These are phyloP conservation scores for Drosophila carrolli DNA, from an alignment of 1,140 invertebrate genomes.

Conservation along the genomic window DNA sequence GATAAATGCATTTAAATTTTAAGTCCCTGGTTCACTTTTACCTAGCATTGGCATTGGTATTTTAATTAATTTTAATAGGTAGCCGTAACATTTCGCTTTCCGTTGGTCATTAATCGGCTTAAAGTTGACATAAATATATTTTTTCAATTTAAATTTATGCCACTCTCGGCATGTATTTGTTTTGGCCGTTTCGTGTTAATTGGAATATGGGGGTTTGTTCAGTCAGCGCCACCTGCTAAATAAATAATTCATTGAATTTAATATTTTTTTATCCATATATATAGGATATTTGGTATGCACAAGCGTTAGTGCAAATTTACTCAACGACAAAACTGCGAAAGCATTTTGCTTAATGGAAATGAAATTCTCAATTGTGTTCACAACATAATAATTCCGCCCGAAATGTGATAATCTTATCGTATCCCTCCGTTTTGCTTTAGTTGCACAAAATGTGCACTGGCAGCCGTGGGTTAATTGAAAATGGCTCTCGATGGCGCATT, in stretches of 20 bases:
- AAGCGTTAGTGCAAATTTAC: slow-evolving; percentile 27
- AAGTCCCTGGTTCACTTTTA: slow-evolving; percentile 13
- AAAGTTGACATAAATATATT: slow-evolving; percentile 69
- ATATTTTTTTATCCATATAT: slow-evolving; percentile 49
- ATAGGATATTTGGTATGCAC: slow-evolving; percentile 20
- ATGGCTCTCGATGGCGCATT: slow-evolving; percentile 11
- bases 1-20: slow-evolving; percentile 69
- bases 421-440: slow-evolving; percentile 23
- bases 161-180: slow-evolving; percentile 23
- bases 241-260: slow-evolving; percentile 67
- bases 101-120: slow-evolving; percentile 71
- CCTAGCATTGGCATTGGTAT: slow-evolving; percentile 38
- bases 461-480: slow-evolving; percentile 19
- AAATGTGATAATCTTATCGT: slow-evolving; percentile 30
- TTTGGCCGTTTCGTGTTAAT: slow-evolving; percentile 57
- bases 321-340: slow-evolving; percentile 3
- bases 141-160: slow-evolving; percentile 58
- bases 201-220: slow-evolving; percentile 56
- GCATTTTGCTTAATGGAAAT: slow-evolving; percentile 45
- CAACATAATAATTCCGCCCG: slow-evolving; percentile 23
- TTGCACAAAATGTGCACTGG: slow-evolving; percentile 39
- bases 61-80: slow-evolving; percentile 77
- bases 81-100: slow-evolving; percentile 31
- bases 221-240: slow-evolving; percentile 66
- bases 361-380: slow-evolving; percentile 18